Base-by-base conservation (phyloP, 2,113 vertebrate species). In the Embiotoca jacksoni region DNA sequence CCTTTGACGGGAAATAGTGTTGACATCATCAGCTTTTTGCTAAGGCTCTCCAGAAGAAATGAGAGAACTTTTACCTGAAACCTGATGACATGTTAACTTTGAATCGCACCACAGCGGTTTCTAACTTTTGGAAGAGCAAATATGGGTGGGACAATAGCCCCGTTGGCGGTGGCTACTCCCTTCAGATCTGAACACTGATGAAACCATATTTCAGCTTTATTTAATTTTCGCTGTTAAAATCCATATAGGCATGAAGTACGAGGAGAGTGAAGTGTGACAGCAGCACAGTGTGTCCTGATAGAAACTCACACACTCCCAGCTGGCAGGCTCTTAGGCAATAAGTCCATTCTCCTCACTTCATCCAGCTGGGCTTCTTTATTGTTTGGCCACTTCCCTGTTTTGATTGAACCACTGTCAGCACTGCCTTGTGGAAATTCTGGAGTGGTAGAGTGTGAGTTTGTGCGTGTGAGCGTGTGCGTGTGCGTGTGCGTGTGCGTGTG, bases 361-460 rank as follows among this genome's bases (percentile, higher is more conserved):
- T 75, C 66, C 78, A 90, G 81, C 75, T 84, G 80, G 68, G 54
- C 61, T 30, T 70, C 84, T 80, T 87, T 80, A 83, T 85, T 88
- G 73, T 88, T 80, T 85, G 83, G 78, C 76, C 79, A 72, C 64
- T 75, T 90, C 69, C 62, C 69, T 75, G 79, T 73, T 73, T 79
- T 10, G 84, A 85, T 80, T 84, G 70, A 82, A 82, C 54, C 64
- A 8, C 79, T 74, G 71, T 80, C 78, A 81, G 57, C 87, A 84
- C 70, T 7, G 10, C 46, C 63, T 67, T 49, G 16, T 80, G 88
- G 80, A 89, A 86, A 80, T 65, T 74, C 30, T 72, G 23, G 7
- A 74, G 33, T 49, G 54, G 56, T 36, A 2, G 31, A 23, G 23
- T 23, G 23, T 23, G 23, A 23, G 23, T 23, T 23, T 23, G 23